Percentiles rank a stretch among this genome's conserved stretches.
These are phyloP conservation scores for Dryocosmus kuriphilus DNA, from an alignment of 2,888 invertebrate genomes.

Conservation along the genomic window DNA sequence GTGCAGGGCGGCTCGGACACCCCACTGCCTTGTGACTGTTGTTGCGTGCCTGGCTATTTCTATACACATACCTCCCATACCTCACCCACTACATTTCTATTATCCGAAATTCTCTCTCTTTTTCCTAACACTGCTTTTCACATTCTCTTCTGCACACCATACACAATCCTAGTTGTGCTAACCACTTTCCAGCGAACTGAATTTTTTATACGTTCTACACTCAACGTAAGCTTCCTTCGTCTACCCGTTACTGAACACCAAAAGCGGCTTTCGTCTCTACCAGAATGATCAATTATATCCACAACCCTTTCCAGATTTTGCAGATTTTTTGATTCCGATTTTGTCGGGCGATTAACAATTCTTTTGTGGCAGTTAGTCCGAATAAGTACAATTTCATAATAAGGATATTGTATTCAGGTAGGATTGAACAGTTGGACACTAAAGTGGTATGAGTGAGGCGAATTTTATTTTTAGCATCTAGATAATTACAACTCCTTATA, in stretches of 20 bases:
- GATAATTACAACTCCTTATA: too few relatives aligned
- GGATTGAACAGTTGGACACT: too few relatives aligned
- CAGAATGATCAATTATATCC: not conserved
- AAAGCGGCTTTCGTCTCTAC: conserved; percentile 17
- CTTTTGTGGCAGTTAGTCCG: not conserved
- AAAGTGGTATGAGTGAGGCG: too few relatives aligned
- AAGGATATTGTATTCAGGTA: too few relatives aligned
- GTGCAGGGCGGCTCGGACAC: too few relatives aligned
- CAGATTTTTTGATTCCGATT: not conserved
- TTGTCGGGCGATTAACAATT: not conserved
- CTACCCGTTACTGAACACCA: conserved; percentile 14
- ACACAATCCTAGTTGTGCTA: conserved; percentile 38
- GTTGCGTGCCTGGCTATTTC: conserved; percentile 59
- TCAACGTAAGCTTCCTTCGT: conserved; percentile 33
- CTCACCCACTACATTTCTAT: not conserved
- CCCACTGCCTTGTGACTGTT: too few relatives aligned
- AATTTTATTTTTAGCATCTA: too few relatives aligned
- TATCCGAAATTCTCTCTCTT: conserved; percentile 38
- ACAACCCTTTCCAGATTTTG: not conserved
- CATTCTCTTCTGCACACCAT: conserved; percentile 27
- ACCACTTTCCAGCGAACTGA: conserved; percentile 39
- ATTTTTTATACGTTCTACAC: conserved; percentile 37
- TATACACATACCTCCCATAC: conserved; percentile 32
- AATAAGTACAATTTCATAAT: not conserved
- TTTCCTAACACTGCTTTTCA: conserved; percentile 26